Evolutionary conservation across 2,888 invertebrate species (phyloP), one percentile per base, ranked within the genome.

Genomic region (Netelia virgata): DNA sequence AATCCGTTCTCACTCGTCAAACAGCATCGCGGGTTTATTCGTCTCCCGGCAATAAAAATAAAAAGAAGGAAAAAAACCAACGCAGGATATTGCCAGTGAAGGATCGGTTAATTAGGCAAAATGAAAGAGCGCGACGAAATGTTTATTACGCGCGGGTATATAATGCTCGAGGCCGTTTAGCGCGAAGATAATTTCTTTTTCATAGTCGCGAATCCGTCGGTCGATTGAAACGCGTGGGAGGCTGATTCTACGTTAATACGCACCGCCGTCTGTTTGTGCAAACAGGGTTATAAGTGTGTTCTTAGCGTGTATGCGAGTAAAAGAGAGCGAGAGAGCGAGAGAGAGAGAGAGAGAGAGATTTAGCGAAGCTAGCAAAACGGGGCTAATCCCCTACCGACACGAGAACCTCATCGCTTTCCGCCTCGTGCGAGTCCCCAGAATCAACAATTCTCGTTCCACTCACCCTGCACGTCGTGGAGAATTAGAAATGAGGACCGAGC

Each of bases 331-430:
- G 78, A 64, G 36, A 10, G 57, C 41, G 68, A 55, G 79, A 47
- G 50, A 79, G 47, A 81, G 20, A 57, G 64, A 76, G 76, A n/a
- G 70, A 75, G 66, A 18, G 9, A 70, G 79, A 78, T 80, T 79
- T 47, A 61, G 68, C 53, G 82, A 80, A 75, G 72, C 57, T 76
- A 70, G 69, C 63, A 80, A 78, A 85, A 83, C 75, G 77, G 74
- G 84, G 82, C 82, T 84, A 92, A 91, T 91, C 91, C 90, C 84
- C 80, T 76, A 85, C 77, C 87, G 90, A 91, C 92, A 91, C 85
- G 91, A 88, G 91, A 91, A 92, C 86, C 91, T 90, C 91, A 91
- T 91, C 91, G 90, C 88, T 87, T 88, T 87, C 88, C 88, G 89
- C 87, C 86, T 87, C 87, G 89, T 89, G 86, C 88, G 87, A 90